Conservation (phyloP, 2,888 invertebrate genomes). For the Drosophila histrio region DNA sequence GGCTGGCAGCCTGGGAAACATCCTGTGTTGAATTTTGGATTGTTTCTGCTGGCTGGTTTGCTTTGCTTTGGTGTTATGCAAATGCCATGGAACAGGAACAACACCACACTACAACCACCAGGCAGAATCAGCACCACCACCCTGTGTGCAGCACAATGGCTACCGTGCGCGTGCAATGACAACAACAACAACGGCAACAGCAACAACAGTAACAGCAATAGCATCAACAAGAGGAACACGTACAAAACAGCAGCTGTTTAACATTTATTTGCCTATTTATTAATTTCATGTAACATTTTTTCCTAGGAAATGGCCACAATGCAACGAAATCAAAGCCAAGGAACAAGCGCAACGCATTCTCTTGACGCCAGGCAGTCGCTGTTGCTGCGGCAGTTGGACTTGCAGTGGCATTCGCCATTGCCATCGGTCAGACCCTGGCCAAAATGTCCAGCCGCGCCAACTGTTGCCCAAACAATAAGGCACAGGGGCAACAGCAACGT, state of each 20-base stretch:
- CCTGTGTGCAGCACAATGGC: constrained; percentile 78
- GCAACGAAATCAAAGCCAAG: constrained; percentile 75
- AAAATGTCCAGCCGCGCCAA: constrained; percentile 74
- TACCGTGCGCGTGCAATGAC: constrained; percentile 75
- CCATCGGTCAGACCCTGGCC: constrained; percentile 56
- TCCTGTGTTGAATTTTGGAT: constrained; percentile 51
- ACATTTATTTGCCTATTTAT: constrained; percentile 79
- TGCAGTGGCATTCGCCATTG: constrained; percentile 47
- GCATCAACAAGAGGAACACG: constrained; percentile 66
- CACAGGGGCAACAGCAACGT: constrained; percentile 42
- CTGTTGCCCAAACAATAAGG: constrained; percentile 66
- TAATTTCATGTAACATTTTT: constrained; percentile 80
- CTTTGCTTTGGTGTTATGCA: constrained; percentile 66
- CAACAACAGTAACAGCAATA: constrained; percentile 29
- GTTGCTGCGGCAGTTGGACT: constrained; percentile 25
- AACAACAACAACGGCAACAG: constrained; percentile 45
- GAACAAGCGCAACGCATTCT: constrained; percentile 79
- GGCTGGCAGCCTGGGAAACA: constrained; percentile 55
- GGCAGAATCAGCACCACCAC: constrained; percentile 47
- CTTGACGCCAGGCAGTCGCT: constrained; percentile 79
- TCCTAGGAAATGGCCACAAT: constrained; percentile 79
- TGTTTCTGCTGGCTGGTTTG: constrained; percentile 27
- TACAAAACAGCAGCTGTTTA: constrained; percentile 80
- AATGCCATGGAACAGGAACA: constrained; percentile 50
- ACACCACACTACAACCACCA: constrained; percentile 37